Percentiles rank a stretch among this genome's conserved stretches.
phyloP scores from a whole-genome alignment of 2,797 vertebrate species.

The Enteromius treurensis region DNA sequence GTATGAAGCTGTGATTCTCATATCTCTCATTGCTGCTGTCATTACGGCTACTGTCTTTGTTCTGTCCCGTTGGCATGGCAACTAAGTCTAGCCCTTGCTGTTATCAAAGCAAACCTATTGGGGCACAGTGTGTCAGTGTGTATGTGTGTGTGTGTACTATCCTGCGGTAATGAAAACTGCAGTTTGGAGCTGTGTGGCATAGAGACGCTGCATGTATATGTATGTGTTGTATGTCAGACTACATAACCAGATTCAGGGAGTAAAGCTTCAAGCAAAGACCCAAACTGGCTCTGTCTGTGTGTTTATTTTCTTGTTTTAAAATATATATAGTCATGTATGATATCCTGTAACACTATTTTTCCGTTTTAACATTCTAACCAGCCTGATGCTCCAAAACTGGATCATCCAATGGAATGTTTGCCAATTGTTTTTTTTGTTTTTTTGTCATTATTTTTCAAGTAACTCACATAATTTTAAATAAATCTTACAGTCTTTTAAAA shows the following conservation, averaged over 20 bases:
- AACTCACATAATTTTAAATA: not conserved
- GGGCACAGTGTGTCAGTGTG: conserved; percentile 43
- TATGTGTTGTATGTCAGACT: conserved; percentile 28
- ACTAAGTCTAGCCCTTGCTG: conserved; percentile 62
- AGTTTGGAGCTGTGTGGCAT: conserved; percentile 46
- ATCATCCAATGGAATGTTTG: not conserved
- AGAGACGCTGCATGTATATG: conserved; percentile 39
- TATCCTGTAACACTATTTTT: not conserved
- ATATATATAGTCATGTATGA: not conserved
- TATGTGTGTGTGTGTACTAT: conserved; percentile 46
- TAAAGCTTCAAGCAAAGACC: not conserved
- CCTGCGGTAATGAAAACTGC: conserved; percentile 49
- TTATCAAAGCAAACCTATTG: conserved; percentile 63
- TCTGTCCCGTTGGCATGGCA: conserved; percentile 64
- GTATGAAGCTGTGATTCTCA: conserved; percentile 46
- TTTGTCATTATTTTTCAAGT: not conserved
- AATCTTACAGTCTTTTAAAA: not conserved
- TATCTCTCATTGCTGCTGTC: conserved; percentile 52
- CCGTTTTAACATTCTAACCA: not conserved
- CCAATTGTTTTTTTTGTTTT: not conserved
- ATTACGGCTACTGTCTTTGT: conserved; percentile 60
- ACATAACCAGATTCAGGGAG: not conserved
- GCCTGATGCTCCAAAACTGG: not conserved
- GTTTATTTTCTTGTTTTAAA: not conserved
- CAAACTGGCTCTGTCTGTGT: not conserved